Percentiles rank a stretch among this genome's conserved stretches.
These are phyloP conservation scores for Gerris buenoi DNA, from an alignment of 1,140 invertebrate genomes.

Conservation along the genomic window DNA sequence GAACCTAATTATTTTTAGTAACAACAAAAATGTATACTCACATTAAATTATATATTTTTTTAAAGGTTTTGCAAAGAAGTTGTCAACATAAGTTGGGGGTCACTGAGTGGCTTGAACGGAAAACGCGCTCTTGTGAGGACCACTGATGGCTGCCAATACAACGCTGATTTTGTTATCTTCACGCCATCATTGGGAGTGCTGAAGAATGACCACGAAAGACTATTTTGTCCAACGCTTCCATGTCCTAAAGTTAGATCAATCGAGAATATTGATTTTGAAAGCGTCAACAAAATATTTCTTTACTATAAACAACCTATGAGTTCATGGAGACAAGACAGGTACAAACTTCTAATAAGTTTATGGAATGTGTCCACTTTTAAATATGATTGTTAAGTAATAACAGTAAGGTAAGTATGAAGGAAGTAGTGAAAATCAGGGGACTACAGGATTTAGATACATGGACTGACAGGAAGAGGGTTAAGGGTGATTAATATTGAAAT, in stretches of 20 bases:
- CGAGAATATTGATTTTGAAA: slow-evolving; percentile 43
- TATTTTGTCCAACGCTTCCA: slow-evolving; percentile 44
- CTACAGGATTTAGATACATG: too few species aligned
- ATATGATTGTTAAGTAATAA: too few species aligned
- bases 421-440: too few species aligned
- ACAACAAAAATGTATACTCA: too few species aligned
- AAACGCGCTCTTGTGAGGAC: slow-evolving; percentile 10
- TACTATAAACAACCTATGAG: slow-evolving; percentile 64
- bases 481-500: too few species aligned
- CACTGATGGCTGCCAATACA: slow-evolving; percentile 44
- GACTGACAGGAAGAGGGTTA: too few species aligned
- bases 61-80: slow-evolving; percentile 44
- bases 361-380: too few species aligned
- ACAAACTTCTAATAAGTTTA: too few species aligned
- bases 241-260: slow-evolving; percentile 31
- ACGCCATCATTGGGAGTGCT: slow-evolving; percentile 69
- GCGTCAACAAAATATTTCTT: slow-evolving; percentile 66
- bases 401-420: too few species aligned
- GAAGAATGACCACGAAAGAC: slow-evolving; percentile 51
- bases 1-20: too few species aligned
- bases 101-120: slow-evolving; percentile 32
- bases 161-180: slow-evolving; percentile 62
- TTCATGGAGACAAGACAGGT: too few species aligned
- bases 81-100: slow-evolving; percentile 42
- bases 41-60: too few species aligned